These are phyloP conservation scores for Andrena marginata DNA, from an alignment of 2,888 invertebrate genomes.

Conservation along the genomic window DNA sequence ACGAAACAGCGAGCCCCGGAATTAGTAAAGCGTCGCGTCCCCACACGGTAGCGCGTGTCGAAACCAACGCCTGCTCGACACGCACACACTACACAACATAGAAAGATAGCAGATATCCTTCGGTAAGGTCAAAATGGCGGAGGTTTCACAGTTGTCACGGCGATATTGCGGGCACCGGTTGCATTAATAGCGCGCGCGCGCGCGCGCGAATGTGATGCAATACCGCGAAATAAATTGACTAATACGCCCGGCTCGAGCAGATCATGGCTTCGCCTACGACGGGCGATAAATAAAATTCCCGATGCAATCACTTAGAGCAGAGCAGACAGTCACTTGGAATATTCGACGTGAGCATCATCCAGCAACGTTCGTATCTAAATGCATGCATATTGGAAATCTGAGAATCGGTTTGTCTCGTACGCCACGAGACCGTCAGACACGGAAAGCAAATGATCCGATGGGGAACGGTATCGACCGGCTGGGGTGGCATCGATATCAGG, in stretches of 20 bases:
- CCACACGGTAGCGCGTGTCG: slow-evolving; percentile 58
- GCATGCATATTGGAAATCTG: background rate
- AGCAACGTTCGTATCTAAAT: background rate
- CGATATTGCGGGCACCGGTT: slow-evolving; percentile 72
- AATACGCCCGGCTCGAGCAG: slow-evolving; percentile 58
- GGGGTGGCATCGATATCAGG: slow-evolving; percentile 34
- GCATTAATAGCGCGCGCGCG: slow-evolving; percentile 71
- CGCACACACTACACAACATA: slow-evolving; percentile 29
- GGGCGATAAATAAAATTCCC: background rate
- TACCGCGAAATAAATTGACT: slow-evolving; percentile 73
- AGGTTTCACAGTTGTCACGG: slow-evolving; percentile 67
- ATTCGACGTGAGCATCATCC: background rate
- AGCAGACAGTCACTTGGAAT: background rate
- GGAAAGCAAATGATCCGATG: slow-evolving; percentile 24
- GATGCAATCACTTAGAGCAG: background rate
- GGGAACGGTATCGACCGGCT: background rate
- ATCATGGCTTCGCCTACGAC: slow-evolving; percentile 23
- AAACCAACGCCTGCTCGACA: slow-evolving; percentile 60
- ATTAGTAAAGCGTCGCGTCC: slow-evolving; percentile 68
- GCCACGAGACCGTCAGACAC: background rate
- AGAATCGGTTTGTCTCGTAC: background rate
- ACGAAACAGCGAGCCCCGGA: slow-evolving; percentile 64
- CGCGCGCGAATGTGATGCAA: slow-evolving; percentile 70
- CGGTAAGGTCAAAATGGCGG: slow-evolving; percentile 84
- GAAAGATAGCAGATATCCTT: slow-evolving; percentile 81